These are phyloP conservation scores for Dicaeum eximium DNA, from an alignment of 2,113 vertebrate species.

Conservation along the genomic window DNA sequence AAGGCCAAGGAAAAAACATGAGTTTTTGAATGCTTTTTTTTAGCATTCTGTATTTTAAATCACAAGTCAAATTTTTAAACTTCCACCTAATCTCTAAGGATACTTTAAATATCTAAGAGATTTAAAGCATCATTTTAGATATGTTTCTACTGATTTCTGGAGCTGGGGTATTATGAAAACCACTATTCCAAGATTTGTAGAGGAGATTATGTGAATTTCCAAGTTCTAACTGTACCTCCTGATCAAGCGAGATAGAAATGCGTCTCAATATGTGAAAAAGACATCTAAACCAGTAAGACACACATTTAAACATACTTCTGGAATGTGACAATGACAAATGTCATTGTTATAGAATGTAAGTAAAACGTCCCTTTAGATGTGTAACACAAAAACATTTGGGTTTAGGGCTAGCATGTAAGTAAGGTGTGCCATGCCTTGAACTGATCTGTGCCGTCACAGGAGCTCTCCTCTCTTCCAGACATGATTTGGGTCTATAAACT, in stretches of 20 bases:
- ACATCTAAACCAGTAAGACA: not conserved
- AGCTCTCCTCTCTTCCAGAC: not conserved
- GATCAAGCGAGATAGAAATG: not conserved
- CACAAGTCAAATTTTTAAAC: not conserved
- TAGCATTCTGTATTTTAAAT: not conserved
- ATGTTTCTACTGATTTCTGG: not conserved
- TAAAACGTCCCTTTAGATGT: not conserved
- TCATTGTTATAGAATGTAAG: not conserved
- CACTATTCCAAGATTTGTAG: not conserved
- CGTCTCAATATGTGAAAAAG: not conserved
- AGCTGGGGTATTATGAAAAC: not conserved
- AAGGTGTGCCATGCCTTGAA: not conserved
- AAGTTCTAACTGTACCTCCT: not conserved
- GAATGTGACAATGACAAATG: no score
- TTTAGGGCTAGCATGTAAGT: not conserved
- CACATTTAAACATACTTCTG: not conserved
- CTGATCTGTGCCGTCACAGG: not conserved
- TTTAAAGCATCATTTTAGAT: not conserved
- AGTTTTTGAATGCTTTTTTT: not conserved
- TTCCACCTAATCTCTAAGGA: not conserved
- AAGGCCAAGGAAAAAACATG: rapidly evolving
- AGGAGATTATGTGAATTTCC: not conserved
- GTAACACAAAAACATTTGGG: rapidly evolving
- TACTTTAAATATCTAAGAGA: no score
- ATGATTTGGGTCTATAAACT: not conserved